Base-by-base conservation (phyloP, 2,113 vertebrate species). In the Mobula birostris region DNA sequence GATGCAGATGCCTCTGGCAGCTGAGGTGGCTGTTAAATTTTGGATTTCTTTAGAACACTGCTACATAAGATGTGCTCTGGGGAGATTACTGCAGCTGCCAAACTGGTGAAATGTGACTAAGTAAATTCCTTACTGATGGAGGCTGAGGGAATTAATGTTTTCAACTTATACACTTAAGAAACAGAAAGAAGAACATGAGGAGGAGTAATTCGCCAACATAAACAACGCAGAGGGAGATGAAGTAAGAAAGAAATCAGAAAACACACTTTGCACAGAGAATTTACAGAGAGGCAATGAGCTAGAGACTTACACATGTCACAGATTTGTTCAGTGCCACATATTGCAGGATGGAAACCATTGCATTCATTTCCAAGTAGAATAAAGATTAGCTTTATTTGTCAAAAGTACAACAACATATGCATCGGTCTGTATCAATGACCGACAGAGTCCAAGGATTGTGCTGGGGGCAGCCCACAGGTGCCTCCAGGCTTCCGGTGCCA, bases 91-190 rank as follows among this genome's bases (percentile, higher is more conserved):
- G 83, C 58, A 24, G 56, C 24, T 87, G 1, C 29, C 12, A 15
- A 66, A 17, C 5, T 32, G 58, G 12, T 63, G 27, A 66, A 63
- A 66, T 88, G 85, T 11, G 58, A 63, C 5, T n/a, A 66, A 88
- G 11, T 32, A 88, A 88, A 88, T 88, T 63, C 12, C 27, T 66
- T 19, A 85, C 82, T 85, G 82, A 85, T 85, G 58, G n/a, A 88
- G 56, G 58, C 14, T 6, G 58, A 17, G 58, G 58, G 85, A 66
- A 88, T 88, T 63, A 5, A 17, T 32, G 58, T 29, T 63, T 29
- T 29, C 5, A 61, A 66, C 11, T n/a, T n/a, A 63, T 29, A 61
- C 24, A 0, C 82, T 48, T 58, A 4, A 11, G 12, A 27, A 66
- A 88, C 85, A 63, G 85, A 66, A 63, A 29, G 12, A 88, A 63